Conservation (phyloP, 53 echinoderm and acorn worm genomes). For the Luidia sarsii region DNA sequence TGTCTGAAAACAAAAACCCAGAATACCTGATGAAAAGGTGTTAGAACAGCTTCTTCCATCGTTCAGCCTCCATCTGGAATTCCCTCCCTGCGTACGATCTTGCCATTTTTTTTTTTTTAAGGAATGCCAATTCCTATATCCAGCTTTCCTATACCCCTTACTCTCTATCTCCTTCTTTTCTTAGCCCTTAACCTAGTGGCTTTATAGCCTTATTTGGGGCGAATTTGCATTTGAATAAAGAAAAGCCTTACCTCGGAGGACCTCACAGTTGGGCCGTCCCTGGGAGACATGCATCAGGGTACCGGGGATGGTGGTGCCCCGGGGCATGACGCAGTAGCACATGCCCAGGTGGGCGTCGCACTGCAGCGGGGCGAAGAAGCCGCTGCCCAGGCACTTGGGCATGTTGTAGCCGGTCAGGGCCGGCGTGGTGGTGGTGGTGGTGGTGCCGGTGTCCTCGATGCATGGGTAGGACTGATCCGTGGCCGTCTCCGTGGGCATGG, state of each 20-base stretch:
- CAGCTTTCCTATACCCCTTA: no score
- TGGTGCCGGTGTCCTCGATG: neutral
- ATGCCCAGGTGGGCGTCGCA: conserved; percentile 52
- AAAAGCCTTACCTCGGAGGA: conserved; percentile 25
- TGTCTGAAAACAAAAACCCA: no score
- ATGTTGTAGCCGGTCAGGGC: conserved; percentile 41
- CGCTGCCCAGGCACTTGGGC: conserved; percentile 42
- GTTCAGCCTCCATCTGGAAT: no score
- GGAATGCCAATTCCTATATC: no score
- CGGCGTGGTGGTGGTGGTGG: neutral
- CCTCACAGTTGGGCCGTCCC: conserved; percentile 45
- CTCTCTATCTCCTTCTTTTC: no score
- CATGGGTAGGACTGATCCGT: conserved; percentile 8
- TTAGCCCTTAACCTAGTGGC: no score
- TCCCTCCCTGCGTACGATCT: no score
- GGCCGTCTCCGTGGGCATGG: neutral
- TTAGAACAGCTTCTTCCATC: no score
- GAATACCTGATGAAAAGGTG: no score
- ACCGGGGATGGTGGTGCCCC: conserved; percentile 50
- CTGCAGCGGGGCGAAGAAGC: conserved; percentile 53
- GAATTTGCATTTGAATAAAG: no score
- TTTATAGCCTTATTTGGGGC: no score
- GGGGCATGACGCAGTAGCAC: conserved; percentile 59
- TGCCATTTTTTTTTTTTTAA: no score
- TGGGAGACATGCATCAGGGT: conserved; percentile 52